Conservation (phyloP, 1,140 invertebrate species). For the Maconellicoccus hirsutus region DNA sequence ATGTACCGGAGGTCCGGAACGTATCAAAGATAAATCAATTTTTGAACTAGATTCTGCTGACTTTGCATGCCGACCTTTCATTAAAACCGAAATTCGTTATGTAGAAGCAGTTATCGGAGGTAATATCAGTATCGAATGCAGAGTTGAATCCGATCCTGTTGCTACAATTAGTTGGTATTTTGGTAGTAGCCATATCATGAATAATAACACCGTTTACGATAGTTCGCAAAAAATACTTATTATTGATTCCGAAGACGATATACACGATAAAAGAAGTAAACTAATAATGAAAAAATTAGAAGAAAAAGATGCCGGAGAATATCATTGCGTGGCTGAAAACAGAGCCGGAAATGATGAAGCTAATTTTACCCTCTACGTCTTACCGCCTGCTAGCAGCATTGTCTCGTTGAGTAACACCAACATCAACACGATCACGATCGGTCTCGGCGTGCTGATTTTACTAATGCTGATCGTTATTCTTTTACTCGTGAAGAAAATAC, state of each 20-base stretch:
- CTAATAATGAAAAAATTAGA: constrained; percentile 76
- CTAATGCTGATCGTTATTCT: constrained; percentile 62
- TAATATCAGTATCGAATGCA: constrained; percentile 51
- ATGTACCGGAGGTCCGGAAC: constrained; percentile 51
- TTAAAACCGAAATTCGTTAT: constrained; percentile 58
- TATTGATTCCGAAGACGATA: constrained; percentile 58
- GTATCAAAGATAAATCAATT: constrained; percentile 55
- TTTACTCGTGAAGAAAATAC: constrained; percentile 43
- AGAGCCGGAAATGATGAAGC: constrained; percentile 73
- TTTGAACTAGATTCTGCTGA: constrained; percentile 53
- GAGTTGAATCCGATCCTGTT: constrained; percentile 47
- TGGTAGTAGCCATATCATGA: constrained; percentile 65
- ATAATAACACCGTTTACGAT: constrained; percentile 45
- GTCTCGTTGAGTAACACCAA: constrained; percentile 67
- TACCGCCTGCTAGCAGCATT: constrained; percentile 59
- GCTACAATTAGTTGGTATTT: constrained; percentile 75
- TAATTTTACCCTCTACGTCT: constrained; percentile 77
- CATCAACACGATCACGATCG: constrained; percentile 71
- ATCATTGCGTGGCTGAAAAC: constrained; percentile 82
- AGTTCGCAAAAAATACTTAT: constrained; percentile 49
- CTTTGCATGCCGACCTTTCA: constrained; percentile 72
- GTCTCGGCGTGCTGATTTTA: constrained; percentile 64
- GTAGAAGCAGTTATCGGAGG: constrained; percentile 64
- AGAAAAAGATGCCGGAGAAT: constrained; percentile 75
- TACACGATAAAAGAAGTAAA: constrained; percentile 52